Evolutionary conservation across 2,113 vertebrate genomes (phyloP).

Genomic region (Rhinolophus ferrumequinum): DNA sequence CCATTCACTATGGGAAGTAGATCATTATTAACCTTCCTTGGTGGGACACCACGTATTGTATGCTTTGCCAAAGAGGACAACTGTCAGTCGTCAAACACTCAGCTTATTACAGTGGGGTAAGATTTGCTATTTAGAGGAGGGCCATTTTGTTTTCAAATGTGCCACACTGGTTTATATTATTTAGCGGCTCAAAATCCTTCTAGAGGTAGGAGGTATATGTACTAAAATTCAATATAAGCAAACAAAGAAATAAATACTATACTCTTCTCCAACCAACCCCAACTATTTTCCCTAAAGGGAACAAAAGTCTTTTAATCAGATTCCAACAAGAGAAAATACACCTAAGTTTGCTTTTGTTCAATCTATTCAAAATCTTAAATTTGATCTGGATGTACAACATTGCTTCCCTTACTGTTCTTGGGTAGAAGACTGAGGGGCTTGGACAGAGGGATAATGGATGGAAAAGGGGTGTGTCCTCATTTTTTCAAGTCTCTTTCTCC

Average conservation of each 20-base stretch:
- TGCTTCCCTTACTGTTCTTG: background rate
- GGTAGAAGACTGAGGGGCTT: background rate
- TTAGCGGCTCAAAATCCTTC: conserved; percentile 42
- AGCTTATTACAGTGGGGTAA: background rate
- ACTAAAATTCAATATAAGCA: conserved; percentile 46
- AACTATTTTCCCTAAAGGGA: background rate
- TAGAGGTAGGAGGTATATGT: background rate
- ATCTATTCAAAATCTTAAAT: background rate
- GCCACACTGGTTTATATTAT: background rate
- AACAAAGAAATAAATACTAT: conserved; percentile 3
- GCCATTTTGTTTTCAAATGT: background rate
- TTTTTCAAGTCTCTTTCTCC: background rate
- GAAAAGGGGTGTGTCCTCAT: background rate
- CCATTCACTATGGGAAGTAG: background rate
- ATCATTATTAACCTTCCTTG: conserved; percentile 52
- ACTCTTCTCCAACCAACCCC: background rate
- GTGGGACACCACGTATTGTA: background rate
- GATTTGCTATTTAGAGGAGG: background rate
- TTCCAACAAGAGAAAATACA: conserved; percentile 13
- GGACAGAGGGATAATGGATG: background rate
- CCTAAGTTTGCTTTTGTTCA: background rate
- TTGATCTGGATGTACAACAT: background rate
- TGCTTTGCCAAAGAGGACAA: conserved; percentile 35
- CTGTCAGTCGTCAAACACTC: background rate
- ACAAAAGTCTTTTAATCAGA: conserved; percentile 25